Conservation (phyloP, 2,113 vertebrate species). For the Dromaius novaehollandiae region DNA sequence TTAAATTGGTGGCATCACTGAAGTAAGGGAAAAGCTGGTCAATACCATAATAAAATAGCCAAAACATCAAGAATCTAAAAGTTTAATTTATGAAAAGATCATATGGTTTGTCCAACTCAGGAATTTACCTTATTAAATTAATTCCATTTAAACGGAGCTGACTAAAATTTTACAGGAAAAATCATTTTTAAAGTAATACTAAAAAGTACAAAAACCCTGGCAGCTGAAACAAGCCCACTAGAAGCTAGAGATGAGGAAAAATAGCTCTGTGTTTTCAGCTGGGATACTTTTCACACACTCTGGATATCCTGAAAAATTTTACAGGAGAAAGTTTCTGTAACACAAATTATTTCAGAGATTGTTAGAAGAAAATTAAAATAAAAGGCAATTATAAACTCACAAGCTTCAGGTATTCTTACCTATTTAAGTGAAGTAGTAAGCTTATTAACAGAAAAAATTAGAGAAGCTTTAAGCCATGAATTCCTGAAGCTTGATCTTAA, state of each 20-base stretch:
- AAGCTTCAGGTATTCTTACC: neutral
- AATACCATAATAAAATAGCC: neutral
- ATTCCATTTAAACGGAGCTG: neutral
- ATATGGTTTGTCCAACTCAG: neutral
- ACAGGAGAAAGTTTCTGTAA: neutral
- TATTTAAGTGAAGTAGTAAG: neutral
- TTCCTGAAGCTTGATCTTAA: neutral
- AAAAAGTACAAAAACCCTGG: neutral
- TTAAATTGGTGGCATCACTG: neutral
- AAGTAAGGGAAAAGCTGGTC: neutral
- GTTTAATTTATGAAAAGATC: neutral
- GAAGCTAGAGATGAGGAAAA: neutral
- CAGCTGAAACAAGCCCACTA: neutral
- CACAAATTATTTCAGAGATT: neutral
- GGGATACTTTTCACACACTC: neutral
- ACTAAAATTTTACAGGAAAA: neutral
- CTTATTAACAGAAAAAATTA: neutral
- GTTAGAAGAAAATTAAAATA: neutral
- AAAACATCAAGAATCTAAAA: neutral
- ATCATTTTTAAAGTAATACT: neutral
- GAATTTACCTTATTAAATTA: neutral
- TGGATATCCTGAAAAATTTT: neutral
- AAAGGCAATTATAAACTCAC: neutral
- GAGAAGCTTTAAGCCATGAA: neutral
- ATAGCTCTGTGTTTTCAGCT: neutral